Evolutionary conservation across 1,140 invertebrate species (phyloP), one percentile per base, ranked within the genome.

Genomic region (Caenorhabditis elegans): DNA sequence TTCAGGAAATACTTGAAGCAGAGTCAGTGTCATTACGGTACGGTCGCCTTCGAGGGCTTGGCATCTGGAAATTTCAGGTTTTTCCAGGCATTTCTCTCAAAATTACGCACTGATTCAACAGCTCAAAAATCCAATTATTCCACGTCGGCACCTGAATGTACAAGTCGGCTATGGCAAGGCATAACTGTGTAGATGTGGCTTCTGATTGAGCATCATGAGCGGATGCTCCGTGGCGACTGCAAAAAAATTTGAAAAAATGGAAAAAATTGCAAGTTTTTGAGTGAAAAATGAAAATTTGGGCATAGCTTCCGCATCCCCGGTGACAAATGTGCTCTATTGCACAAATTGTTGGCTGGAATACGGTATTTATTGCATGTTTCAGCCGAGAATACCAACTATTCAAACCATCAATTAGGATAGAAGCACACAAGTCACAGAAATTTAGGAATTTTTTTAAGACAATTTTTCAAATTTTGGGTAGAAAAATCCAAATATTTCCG

Each of bases 121-220:
- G 90, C 90, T 97, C 95, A 85, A 93, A 92, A 48, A 96, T 93
- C 51, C 96, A 95, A 87, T 94, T 93, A 87, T 94, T 93, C 97
- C 97, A 99, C 1, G 93, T 91, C 26, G 93, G 92, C 94, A 98
- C 97, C 90, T 98, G 94, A n/a, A 98, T 91, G 10, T 95, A 94
- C 82, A 98, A 91, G 91, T 98, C 96, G 28, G 96, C 95, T 34
- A 98, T 90, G 13, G 96, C 96, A 55, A 98, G 90, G 89, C 94
- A 95, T 39, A 99, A 91, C 93, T 94, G 90, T 77, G 91, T 90
- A n/a, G 87, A 83, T 82, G 90, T 85, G 75, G 85, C 79, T 76
- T 76, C 60, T 19, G 47, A 36, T 26, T 83, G 86, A 19, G 80
- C 39, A 15, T 84, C 85, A 5, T 80, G 34, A 19, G 78, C 39